phyloP scores from a whole-genome alignment of 1,140 invertebrate species.

The Batillaria attramentaria region DNA sequence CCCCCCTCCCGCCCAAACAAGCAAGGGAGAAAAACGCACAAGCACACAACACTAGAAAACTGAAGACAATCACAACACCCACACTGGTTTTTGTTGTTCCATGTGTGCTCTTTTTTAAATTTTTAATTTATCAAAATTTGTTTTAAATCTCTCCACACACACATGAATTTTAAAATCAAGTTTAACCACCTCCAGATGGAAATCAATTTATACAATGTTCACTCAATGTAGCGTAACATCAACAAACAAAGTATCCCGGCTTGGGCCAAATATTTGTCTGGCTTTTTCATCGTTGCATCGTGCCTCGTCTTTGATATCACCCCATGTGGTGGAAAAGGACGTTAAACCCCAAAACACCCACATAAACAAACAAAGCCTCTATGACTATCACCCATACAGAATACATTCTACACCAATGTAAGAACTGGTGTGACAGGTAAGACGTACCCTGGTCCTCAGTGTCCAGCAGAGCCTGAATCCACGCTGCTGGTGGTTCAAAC shows the following conservation, averaged over 20 bases:
- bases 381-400: not conserved
- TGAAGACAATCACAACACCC: not conserved
- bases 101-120: too few relatives aligned
- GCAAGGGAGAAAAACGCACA: not conserved
- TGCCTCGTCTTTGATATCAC: not conserved
- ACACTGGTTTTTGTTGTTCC: too few relatives aligned
- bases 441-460: conserved; percentile 42
- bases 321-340: not conserved
- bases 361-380: not conserved
- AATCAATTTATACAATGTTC: too few relatives aligned
- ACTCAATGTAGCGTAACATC: too few relatives aligned
- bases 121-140: too few relatives aligned
- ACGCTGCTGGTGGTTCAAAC: conserved; percentile 42
- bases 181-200: too few relatives aligned
- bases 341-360: not conserved
- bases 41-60: not conserved
- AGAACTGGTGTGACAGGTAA: not conserved
- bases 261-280: not conserved
- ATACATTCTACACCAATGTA: not conserved
- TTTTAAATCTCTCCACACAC: too few relatives aligned
- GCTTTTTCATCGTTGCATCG: not conserved
- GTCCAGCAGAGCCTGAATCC: conserved; percentile 48
- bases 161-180: too few relatives aligned
- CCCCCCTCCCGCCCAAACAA: not conserved
- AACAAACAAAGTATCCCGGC: too few relatives aligned